Evolutionary conservation across 2,797 vertebrate genomes (phyloP).

Genomic region (Mustela erminea): DNA sequence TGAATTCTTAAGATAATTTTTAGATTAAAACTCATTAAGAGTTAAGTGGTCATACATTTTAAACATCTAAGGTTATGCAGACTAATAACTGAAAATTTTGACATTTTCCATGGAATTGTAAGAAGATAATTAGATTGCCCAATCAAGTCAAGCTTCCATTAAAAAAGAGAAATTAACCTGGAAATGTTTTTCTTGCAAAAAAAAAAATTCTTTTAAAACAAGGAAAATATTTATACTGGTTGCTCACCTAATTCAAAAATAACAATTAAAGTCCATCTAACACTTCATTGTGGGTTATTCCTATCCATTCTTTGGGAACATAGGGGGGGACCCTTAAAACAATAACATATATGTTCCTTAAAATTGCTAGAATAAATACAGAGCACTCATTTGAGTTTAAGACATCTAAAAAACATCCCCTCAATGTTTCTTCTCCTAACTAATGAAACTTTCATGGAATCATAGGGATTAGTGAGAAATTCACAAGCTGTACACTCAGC

Average conservation of each 20-base stretch:
- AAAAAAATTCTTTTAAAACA: not conserved
- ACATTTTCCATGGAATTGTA: not conserved
- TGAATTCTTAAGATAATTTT: not conserved
- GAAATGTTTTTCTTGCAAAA: not conserved
- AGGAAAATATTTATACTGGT: not conserved
- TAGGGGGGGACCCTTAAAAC: not conserved
- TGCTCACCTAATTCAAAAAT: not conserved
- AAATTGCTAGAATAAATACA: not conserved
- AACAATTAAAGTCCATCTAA: not conserved
- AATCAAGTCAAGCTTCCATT: not conserved
- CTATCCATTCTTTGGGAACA: not conserved
- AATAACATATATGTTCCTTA: not conserved
- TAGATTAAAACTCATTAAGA: constrained; percentile 15
- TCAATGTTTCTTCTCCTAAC: not conserved
- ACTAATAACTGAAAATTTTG: not conserved
- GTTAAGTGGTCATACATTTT: not conserved
- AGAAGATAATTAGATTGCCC: not conserved
- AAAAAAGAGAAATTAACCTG: not conserved
- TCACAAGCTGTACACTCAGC: not conserved
- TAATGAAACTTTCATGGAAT: not conserved
- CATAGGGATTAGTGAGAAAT: not conserved
- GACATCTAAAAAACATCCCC: not conserved
- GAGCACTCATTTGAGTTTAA: not conserved
- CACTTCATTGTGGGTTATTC: not conserved
- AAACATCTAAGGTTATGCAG: not conserved